Evolutionary conservation across 2,888 invertebrate genomes (phyloP), one percentile per base, ranked within the genome.

Genomic region (Reticulitermes lucifugus): DNA sequence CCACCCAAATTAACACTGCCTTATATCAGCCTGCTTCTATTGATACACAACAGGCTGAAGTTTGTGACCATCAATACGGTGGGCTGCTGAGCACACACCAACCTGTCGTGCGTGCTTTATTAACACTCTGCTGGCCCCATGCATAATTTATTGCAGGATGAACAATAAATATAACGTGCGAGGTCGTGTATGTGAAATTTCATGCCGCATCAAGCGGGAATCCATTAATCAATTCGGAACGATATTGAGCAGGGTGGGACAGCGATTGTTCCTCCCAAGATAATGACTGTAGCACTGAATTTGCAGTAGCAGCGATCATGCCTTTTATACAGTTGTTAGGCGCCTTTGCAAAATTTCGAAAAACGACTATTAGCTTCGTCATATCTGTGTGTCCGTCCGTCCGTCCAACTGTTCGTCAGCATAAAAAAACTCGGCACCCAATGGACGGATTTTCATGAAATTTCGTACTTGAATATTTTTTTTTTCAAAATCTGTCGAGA

Each of bases 1-100:
- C 35, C 43, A 21, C 41, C 35, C 43, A 73, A 73, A 73, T 73
- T 73, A 73, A 73, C 73, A 73, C 41, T 73, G 35, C 35, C 21
- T 25, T n/a, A 55, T 55, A 55, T 55, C 14, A 55, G 18, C 14
- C 55, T 41, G 29, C 41, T 12, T 18, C 18, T 41, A 41, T 73
- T 73, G 73, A 41, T 41, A 41, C 14, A 73, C 5, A 6, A 46
- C 46, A 0, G 10, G 46, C 4, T 7, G 46, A 46, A 46, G 2
- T 46, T 12, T 46, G 46, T 46, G 46, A 46, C 46, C 10, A 7
- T 12, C 46, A 9, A 46, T 46, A 12, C 46, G 0, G 46, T 12
- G 12, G 46, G 12, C 2, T 1, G 46, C 46, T 12, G 12, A 1
- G 12, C 10, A 46, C 9, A 12, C 12, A 46, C 12, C 25, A 25